phyloP scores from a whole-genome alignment of 2,113 vertebrate genomes.

The Cottus gobio region DNA sequence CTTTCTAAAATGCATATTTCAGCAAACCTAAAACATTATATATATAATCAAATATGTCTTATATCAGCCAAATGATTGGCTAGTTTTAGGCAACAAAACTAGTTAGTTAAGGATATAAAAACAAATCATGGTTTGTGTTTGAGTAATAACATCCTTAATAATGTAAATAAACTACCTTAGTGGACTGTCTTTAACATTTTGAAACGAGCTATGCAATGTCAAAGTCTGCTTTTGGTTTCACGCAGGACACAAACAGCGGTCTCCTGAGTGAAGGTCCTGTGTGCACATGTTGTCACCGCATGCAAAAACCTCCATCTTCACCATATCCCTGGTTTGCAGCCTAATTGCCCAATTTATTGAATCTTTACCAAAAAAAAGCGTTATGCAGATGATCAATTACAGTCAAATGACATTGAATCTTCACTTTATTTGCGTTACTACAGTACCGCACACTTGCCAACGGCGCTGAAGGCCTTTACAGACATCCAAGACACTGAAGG shows the following conservation, averaged over 20 bases:
- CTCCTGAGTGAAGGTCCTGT: background rate
- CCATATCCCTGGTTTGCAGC: background rate
- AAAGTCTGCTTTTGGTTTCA: too few relatives aligned
- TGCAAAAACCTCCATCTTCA: background rate
- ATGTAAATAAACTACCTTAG: background rate
- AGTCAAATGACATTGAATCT: background rate
- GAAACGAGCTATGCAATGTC: background rate
- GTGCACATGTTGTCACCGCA: background rate
- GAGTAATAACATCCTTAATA: background rate
- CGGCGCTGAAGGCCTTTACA: background rate
- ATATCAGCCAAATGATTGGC: background rate
- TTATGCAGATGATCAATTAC: background rate
- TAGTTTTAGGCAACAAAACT: background rate
- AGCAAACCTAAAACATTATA: too few relatives aligned
- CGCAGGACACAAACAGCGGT: background rate
- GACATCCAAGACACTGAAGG: background rate
- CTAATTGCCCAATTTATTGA: background rate
- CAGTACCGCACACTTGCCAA: background rate
- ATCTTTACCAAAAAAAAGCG: background rate
- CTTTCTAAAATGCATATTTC: background rate
- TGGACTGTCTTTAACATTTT: background rate
- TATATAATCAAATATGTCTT: background rate
- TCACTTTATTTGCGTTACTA: background rate
- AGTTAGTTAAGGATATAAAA: background rate
- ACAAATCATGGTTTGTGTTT: background rate